phyloP scores from a whole-genome alignment of 2,888 invertebrate species.

The Stictocephala bisonia region DNA sequence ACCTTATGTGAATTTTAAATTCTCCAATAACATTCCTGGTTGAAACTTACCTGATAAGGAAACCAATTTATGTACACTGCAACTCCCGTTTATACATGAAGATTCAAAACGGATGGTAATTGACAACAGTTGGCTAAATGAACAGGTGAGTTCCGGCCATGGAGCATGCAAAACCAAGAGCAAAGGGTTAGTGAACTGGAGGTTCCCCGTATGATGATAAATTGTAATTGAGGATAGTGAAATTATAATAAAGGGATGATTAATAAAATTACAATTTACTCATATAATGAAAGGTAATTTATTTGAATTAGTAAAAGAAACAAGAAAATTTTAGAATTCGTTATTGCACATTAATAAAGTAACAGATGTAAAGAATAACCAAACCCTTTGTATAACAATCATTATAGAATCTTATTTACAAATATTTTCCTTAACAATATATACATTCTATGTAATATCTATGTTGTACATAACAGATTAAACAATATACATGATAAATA shows the following conservation, averaged over 20 bases:
- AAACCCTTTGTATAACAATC: constrained; percentile 32
- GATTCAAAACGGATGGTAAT: no score
- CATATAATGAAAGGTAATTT: constrained; percentile 9
- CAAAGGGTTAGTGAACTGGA: no score
- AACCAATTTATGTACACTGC: no score
- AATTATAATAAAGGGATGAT: background rate
- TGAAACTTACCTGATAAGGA: no score
- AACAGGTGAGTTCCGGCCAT: no score
- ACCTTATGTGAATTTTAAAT: no score
- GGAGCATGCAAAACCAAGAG: no score
- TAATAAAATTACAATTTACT: background rate
- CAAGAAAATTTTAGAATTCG: constrained; percentile 19
- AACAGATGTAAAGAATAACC: constrained; percentile 40
- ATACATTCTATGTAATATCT: constrained; percentile 35
- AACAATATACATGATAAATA: constrained; percentile 43
- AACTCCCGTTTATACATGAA: no score
- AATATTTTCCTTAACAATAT: constrained; percentile 7
- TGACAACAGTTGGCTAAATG: no score
- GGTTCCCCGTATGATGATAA: no score
- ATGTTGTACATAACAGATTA: constrained; percentile 6
- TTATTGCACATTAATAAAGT: constrained; percentile 43
- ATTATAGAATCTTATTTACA: constrained; percentile 28
- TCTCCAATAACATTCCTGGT: no score
- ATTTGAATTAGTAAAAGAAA: constrained; percentile 17
- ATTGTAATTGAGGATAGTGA: no score